Evolutionary conservation across 2,113 vertebrate genomes (phyloP), one percentile per base, ranked within the genome.

Genomic region (Cranoglanis bouderius): DNA sequence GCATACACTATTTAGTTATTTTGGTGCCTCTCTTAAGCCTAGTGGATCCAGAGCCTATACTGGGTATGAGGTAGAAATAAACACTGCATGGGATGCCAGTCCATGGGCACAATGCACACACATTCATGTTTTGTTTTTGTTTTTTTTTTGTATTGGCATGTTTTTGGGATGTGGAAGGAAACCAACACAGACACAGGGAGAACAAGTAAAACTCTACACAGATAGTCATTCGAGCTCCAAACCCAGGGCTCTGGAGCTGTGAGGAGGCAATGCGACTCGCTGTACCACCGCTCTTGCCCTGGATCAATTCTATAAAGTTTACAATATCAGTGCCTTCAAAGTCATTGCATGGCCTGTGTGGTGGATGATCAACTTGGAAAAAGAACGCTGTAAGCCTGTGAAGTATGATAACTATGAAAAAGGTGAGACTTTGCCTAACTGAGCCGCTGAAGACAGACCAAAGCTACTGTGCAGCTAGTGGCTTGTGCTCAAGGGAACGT

Each of bases 381-480:
- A 49, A 35, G 8, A 89, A 85, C 92, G 91, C 95, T 90, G 92
- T 93, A 93, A 93, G 80, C 3, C 10, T 78, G 24, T 65, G 74
- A 84, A 91, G 91, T 55, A 92, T 89, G 84, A 78, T 21, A 74
- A 87, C 65, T 86, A 84, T 9, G n/a, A 35, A 61, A 26, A 40
- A 32, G 59, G 49, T 90, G 1, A 51, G 13, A n/a, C 26, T 77
- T 29, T 78, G 46, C 6, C 91, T 92, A 90, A 90, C 83, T 90
- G 85, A 92, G 70, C 88, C 72, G 2, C 13, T 81, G 16, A 81
- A 38, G 38, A 49, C 81, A 88, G 86, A 91, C 88, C 46, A 88
- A 91, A 85, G 55, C 85, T n/a, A 18, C 29, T 51, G 14, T n/a
- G 26, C 75, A 85, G 80, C 35, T 46, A 85, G 86, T 65, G 14